A percentile compares a stretch with the other conserved stretches of the same genome.
Conservation (phyloP, 2,797 vertebrate genomes). For the Caiman crocodilus region DNA sequence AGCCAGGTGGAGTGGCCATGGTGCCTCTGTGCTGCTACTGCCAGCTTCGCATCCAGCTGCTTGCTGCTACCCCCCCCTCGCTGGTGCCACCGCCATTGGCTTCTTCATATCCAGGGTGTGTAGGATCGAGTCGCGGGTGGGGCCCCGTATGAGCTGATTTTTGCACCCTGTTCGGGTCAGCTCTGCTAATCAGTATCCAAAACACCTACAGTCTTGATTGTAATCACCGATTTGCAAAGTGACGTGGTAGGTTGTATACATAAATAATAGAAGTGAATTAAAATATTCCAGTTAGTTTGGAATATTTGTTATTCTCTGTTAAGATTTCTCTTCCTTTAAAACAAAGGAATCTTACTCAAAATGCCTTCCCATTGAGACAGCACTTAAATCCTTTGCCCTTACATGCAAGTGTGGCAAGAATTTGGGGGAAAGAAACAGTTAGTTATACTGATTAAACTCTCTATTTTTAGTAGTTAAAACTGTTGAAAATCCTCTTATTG, state of each 20-base stretch:
- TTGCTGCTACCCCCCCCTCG: too few relatives aligned
- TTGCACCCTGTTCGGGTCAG: not conserved
- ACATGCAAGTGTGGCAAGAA: not conserved
- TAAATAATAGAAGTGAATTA: not conserved
- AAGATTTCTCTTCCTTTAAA: not conserved
- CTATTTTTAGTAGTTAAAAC: not conserved
- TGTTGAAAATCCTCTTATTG: not conserved
- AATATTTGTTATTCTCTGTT: not conserved
- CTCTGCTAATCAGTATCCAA: not conserved
- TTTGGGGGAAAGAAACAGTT: not conserved
- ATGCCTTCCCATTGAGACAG: not conserved
- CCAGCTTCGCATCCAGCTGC: too few relatives aligned
- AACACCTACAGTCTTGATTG: not conserved
- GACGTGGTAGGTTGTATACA: conserved; percentile 25
- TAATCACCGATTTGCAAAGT: not conserved
- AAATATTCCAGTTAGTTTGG: not conserved
- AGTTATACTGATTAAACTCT: not conserved
- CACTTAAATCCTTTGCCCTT: not conserved
- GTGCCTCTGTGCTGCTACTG: too few relatives aligned
- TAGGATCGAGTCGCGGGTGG: too few relatives aligned
- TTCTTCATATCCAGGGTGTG: too few relatives aligned
- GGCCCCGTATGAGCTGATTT: too few relatives aligned
- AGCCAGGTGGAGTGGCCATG: too few relatives aligned
- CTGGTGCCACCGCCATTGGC: too few relatives aligned
- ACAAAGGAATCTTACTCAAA: not conserved